Evolutionary conservation across 2,888 invertebrate genomes (phyloP).

Genomic region (Mylabris sibirica): DNA sequence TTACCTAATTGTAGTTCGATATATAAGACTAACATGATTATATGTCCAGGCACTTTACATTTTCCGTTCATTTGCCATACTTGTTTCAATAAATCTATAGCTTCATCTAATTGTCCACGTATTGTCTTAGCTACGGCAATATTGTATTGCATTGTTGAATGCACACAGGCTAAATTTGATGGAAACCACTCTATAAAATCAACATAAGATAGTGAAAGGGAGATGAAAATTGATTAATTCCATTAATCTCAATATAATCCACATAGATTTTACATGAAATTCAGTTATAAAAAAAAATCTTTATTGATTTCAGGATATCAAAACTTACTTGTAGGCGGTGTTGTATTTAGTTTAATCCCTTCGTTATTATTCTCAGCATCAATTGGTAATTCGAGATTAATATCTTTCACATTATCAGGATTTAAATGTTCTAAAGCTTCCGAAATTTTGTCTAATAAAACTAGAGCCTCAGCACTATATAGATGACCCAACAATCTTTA

Average conservation of each 20-base stretch:
- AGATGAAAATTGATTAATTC: background rate
- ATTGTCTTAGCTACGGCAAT: conserved; percentile 78
- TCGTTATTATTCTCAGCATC: conserved; percentile 62
- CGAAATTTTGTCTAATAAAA: conserved; percentile 79
- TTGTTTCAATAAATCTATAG: conserved; percentile 58
- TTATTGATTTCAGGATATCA: too few species aligned
- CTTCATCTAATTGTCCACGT: conserved; percentile 76
- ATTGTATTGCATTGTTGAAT: conserved; percentile 79
- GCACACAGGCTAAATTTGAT: conserved; percentile 69
- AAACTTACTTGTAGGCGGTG: conserved; percentile 53
- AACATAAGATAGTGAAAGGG: too few species aligned
- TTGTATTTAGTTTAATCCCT: conserved; percentile 54
- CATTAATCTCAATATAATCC: background rate
- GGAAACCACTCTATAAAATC: conserved; percentile 68
- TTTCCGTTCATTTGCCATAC: conserved; percentile 65
- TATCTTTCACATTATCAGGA: conserved; percentile 72
- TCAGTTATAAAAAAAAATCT: too few species aligned
- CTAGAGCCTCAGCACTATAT: conserved; percentile 88
- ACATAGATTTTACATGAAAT: too few species aligned
- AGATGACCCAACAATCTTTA: conserved; percentile 81
- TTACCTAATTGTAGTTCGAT: conserved; percentile 71
- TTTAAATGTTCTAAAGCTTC: conserved; percentile 88
- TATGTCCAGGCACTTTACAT: conserved; percentile 68
- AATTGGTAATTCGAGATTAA: conserved; percentile 61
- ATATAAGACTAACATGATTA: conserved; percentile 71